Evolutionary conservation across 2,888 invertebrate species (phyloP).

Genomic region (Sminthurides aquaticus): DNA sequence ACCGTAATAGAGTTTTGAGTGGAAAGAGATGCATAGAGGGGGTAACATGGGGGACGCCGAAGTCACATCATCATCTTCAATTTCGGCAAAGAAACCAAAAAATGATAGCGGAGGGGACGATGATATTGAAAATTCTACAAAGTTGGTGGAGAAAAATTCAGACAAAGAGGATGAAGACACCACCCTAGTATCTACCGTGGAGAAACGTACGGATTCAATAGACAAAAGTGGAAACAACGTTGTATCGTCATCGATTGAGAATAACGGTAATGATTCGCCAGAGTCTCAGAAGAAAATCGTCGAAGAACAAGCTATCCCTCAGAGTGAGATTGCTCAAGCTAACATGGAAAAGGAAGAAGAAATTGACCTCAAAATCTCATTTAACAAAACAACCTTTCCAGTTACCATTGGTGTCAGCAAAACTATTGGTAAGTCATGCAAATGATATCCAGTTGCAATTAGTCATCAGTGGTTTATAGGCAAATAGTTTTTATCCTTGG

Average conservation of each 20-base stretch:
- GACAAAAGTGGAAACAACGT: neutral
- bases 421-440: conserved; percentile 30
- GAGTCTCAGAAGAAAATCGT: neutral
- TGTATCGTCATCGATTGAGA: neutral
- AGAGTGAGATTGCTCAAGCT: neutral
- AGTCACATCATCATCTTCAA: neutral
- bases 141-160: neutral
- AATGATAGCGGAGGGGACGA: conserved; percentile 2
- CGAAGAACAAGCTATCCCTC: neutral
- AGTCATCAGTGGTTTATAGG: neutral
- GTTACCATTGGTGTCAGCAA: conserved; percentile 28
- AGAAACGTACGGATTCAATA: neutral
- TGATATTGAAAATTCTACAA: neutral
- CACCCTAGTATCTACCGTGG: neutral
- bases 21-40: neutral
- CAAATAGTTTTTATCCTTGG: no score
- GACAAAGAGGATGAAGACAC: neutral
- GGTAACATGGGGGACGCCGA: conserved; percentile 16
- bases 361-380: conserved; percentile 28
- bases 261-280: neutral
- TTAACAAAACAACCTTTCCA: conserved; percentile 34
- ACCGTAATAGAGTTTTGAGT: no score
- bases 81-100: conserved; percentile 5
- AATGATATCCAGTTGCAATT: no score
- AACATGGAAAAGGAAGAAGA: conserved; percentile 8